Evolutionary conservation across 1,140 invertebrate genomes (phyloP).

Genomic region (Thalassaphorura encarpata): DNA sequence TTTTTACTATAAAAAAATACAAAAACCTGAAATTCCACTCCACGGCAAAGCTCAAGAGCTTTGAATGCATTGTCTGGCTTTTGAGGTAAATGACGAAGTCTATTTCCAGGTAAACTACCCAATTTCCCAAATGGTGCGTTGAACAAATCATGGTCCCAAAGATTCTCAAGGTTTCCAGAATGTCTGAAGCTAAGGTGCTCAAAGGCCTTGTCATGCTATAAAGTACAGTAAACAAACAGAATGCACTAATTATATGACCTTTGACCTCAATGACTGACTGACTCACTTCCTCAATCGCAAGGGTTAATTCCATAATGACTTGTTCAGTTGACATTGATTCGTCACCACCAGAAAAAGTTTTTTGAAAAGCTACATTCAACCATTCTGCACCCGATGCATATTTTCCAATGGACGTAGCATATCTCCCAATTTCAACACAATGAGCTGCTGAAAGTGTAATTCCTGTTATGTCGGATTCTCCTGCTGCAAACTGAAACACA

Average conservation of each 20-base stretch:
- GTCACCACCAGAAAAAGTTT: not conserved
- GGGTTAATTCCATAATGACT: not conserved
- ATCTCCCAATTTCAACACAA: not conserved
- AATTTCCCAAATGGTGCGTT: not conserved
- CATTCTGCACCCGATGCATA: not conserved
- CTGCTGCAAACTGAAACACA: not conserved
- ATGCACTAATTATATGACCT: not conserved
- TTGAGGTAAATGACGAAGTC: not conserved
- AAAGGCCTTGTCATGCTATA: not conserved
- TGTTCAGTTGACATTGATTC: not conserved
- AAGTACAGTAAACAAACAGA: not conserved
- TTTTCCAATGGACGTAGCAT: not conserved
- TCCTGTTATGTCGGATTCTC: not conserved
- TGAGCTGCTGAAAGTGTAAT: not conserved
- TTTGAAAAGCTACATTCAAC: not conserved
- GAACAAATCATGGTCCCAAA: not conserved
- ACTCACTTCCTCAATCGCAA: not conserved
- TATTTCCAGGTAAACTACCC: not conserved
- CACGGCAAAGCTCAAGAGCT: not conserved
- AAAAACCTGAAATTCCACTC: not conserved
- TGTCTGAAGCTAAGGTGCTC: not conserved
- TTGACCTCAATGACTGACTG: not conserved
- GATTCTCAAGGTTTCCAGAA: too few species aligned
- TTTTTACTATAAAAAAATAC: not conserved
- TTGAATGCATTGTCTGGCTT: not conserved